A percentile compares a stretch with the other conserved stretches of the same genome.
Conservation (phyloP, 37 sponge, comb jelly and placozoan genomes). For the Spongilla lacustris region DNA sequence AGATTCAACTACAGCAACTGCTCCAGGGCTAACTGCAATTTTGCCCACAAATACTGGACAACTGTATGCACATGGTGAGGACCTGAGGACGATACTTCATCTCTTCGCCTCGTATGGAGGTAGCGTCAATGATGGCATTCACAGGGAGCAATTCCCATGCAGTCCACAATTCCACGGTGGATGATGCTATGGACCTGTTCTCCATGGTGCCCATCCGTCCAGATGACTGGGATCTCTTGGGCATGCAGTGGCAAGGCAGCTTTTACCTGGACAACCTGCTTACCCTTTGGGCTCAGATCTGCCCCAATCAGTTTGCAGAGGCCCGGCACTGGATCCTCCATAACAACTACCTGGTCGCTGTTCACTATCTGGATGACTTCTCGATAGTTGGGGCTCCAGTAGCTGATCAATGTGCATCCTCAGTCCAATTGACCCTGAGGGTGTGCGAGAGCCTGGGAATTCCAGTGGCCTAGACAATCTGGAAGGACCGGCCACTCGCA, state of each 20-base stretch:
- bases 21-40: slow-evolving; percentile 34
- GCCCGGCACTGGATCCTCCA: slow-evolving; percentile 28
- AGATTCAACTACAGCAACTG: too few relatives aligned
- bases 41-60: slow-evolving; percentile 33
- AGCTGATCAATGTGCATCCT: background rate
- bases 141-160: background rate
- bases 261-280: slow-evolving; percentile 2
- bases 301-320: slow-evolving; percentile 30
- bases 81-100: slow-evolving; percentile 39
- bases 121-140: background rate
- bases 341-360: background rate
- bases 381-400: background rate
- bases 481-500: too few relatives aligned
- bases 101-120: slow-evolving; percentile 27
- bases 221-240: slow-evolving; percentile 43
- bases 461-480: background rate
- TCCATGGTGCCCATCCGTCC: slow-evolving; percentile 32
- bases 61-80: slow-evolving; percentile 10
- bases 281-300: slow-evolving; percentile 33
- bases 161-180: slow-evolving; percentile 25
- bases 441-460: background rate
- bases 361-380: slow-evolving; percentile 38
- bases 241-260: slow-evolving; percentile 22
- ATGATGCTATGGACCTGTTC: slow-evolving; percentile 34
- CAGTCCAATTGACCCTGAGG: background rate